Percentiles rank a stretch among this genome's conserved stretches.
Conservation (phyloP, 2,797 vertebrate genomes). For the Rousettus madagascariensis region DNA sequence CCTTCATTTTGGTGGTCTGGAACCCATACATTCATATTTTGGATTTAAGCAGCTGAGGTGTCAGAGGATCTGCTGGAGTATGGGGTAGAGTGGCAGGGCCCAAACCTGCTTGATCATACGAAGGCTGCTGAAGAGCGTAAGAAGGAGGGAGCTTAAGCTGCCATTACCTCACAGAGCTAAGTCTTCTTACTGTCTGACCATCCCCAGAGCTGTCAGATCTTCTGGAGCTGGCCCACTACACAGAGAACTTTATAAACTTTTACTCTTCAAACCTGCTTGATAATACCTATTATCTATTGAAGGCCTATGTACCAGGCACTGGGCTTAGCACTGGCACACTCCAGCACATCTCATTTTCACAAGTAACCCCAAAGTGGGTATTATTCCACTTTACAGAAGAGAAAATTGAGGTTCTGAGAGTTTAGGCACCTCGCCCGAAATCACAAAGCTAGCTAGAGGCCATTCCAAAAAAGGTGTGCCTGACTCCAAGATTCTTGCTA, state of each 20-base stretch:
- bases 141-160: too few relatives aligned
- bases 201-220: not conserved
- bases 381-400: not conserved
- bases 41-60: not conserved
- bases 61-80: not conserved
- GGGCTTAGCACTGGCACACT: too few relatives aligned
- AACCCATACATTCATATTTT: not conserved
- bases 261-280: not conserved
- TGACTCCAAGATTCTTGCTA: rapidly evolving
- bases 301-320: not conserved
- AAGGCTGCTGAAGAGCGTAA: rapidly evolving
- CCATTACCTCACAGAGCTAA: rapidly evolving
- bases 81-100: too few relatives aligned
- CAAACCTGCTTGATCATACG: not conserved
- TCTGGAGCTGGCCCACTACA: not conserved
- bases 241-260: not conserved
- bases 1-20: not conserved
- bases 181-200: not conserved
- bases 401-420: not conserved
- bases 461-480: not conserved
- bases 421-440: not conserved
- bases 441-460: not conserved
- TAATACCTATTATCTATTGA: not conserved
- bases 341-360: not conserved
- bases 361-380: not conserved